These are phyloP conservation scores for Rhea americana DNA, from an alignment of 2,113 vertebrate species.

Conservation along the genomic window DNA sequence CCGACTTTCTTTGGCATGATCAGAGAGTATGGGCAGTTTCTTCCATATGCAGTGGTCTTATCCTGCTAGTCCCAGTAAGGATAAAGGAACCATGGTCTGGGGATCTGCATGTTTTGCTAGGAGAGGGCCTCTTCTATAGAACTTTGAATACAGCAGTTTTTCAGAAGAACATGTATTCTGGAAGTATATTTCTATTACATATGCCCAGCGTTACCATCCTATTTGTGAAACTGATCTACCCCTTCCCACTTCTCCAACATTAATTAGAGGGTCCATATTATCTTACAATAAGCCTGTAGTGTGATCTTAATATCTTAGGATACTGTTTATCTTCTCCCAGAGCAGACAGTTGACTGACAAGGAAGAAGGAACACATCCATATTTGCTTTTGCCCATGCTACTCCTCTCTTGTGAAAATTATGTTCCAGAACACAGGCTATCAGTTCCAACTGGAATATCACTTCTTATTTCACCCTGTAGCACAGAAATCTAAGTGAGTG, in stretches of 20 bases:
- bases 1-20: not conserved
- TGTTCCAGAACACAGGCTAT: not conserved
- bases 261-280: not conserved
- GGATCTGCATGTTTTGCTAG: not conserved
- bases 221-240: not conserved
- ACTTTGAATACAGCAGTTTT: not conserved
- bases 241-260: not conserved
- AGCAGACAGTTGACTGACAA: not conserved
- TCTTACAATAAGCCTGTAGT: not conserved
- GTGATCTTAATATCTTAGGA: not conserved
- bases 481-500: not conserved
- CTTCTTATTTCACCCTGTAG: not conserved
- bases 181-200: not conserved
- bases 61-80: not conserved
- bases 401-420: not conserved
- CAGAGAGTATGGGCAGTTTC: accelerated
- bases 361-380: not conserved
- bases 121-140: not conserved
- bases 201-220: not conserved
- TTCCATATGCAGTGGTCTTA: accelerated
- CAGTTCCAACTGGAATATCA: not conserved
- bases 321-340: not conserved
- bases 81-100: not conserved
- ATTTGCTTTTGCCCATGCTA: not conserved
- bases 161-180: not conserved